Evolutionary conservation across 2,888 invertebrate genomes (phyloP), one percentile per base, ranked within the genome.

Genomic region (Cheilosia vulpina): DNA sequence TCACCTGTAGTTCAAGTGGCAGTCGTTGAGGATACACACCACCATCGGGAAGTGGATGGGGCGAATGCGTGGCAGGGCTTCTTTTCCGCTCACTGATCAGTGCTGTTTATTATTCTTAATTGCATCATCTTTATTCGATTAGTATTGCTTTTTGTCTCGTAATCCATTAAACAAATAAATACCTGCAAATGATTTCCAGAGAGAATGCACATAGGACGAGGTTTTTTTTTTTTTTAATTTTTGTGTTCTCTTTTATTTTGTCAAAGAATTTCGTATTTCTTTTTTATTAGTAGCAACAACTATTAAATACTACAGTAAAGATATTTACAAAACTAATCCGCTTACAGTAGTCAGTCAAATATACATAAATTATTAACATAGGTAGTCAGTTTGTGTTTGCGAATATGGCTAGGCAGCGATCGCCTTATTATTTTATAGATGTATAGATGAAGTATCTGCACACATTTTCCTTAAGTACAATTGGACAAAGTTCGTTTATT

Each of bases 281-380:
- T 38, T 57, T 2, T 9, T 31, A 31, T 58, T 58, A 11, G 47
- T 63, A 58, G 71, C 68, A 84, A 73, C 73, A 79, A 53, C 57
- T 79, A 73, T 79, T 79, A 79, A 75, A 75, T 75, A 79, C 68
- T 82, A 72, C 31, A 45, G 52, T 81, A 45, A 62, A 57, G 58
- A 63, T 83, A 84, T 84, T 21, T 79, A 84, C 79, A 84, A 71
- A 52, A 77, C 21, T 45, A 47, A 66, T 53, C n/a, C 15, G 58
- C 85, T 85, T 81, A 85, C 19, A 76, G 52, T 85, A 85, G 77
- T 85, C 85, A 85, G 85, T 85, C 85, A 72, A 81, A 72, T 72
- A 63, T 81, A 85, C 81, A 85, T 85, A 85, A 81, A 85, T 84
- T 69, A 78, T 65, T 65, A 65, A 45, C 34, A 38, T 65, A 84